Conservation (phyloP, 2,888 invertebrate genomes). For the Hyposoter didymator region DNA sequence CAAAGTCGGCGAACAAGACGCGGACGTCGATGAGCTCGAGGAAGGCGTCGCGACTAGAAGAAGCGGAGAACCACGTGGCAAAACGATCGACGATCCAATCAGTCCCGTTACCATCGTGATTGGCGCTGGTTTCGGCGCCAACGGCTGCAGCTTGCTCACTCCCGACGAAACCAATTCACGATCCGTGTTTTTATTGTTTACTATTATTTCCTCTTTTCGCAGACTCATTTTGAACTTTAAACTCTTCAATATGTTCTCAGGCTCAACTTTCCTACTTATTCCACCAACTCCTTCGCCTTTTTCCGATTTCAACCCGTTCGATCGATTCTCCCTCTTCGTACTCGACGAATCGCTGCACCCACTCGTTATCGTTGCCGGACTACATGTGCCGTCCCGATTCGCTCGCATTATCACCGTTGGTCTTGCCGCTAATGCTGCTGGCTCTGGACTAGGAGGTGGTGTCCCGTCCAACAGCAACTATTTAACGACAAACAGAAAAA, state of each 20-base stretch:
- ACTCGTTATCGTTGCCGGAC: slow-evolving; percentile 76
- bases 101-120: slow-evolving; percentile 78
- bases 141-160: slow-evolving; percentile 73
- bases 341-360: neutral
- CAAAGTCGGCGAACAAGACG: slow-evolving; percentile 72
- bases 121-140: slow-evolving; percentile 81
- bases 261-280: slow-evolving; percentile 72
- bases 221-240: slow-evolving; percentile 90
- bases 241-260: slow-evolving; percentile 88
- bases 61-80: slow-evolving; percentile 77
- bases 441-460: slow-evolving; percentile 86
- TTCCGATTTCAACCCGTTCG: neutral
- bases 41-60: slow-evolving; percentile 76
- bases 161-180: slow-evolving; percentile 77
- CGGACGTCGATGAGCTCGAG: slow-evolving; percentile 73
- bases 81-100: slow-evolving; percentile 80
- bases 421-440: slow-evolving; percentile 79
- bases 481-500: slow-evolving; percentile 67
- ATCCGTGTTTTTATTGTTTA: slow-evolving; percentile 87
- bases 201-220: slow-evolving; percentile 87
- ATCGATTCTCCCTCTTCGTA: neutral
- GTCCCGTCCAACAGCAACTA: slow-evolving; percentile 85
- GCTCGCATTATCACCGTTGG: slow-evolving; percentile 95
- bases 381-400: slow-evolving; percentile 91
- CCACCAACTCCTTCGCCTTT: neutral